Evolutionary conservation across 2,797 vertebrate genomes (phyloP), one percentile per base, ranked within the genome.

Genomic region (Harpagifer antarcticus): DNA sequence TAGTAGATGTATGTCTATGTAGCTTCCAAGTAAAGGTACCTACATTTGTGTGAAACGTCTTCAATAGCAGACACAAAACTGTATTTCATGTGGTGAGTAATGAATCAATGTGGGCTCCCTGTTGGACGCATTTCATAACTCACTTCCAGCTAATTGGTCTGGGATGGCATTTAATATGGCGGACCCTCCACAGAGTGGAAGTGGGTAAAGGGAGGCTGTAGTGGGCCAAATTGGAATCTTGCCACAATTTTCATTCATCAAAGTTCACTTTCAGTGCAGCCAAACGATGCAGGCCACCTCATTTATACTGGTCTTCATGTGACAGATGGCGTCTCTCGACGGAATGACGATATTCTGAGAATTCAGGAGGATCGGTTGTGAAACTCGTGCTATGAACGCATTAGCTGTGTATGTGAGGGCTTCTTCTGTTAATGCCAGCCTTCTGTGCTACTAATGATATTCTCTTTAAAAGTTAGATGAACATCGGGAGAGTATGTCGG

Each of bases 261-360:
- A n/a, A 42, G 19, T 80, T 86, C 43, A 63, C 62, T 64, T 43
- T 5, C 31, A 61, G 50, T 20, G 55, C 63, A 72, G 65, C 42
- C 57, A 74, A 68, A 59, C 37, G 12, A 62, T 33, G 53, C n/a
- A 7, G 48, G 52, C 48, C 64, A 33, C 52, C 20, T 55, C 43
- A 54, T 49, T 62, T 37, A 70, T 3, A 20, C 13, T 0, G 13
- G 17, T 52, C 79, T 70, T 66, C 12, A 72, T 62, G 58, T 44
- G 66, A 82, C 75, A 84, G 71, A 76, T 74, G 78, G 62, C 10
- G 0, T 40, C 45, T 68, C 52, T 76, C 44, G 43, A 1, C 72
- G 66, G 76, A 65, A 65, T 16, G 17, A 53, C 0, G 3, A 42
- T 49, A 72, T 20, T 4, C 75, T 59, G 66, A 68, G 43, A 69